Percentiles rank a stretch among this genome's conserved stretches.
These are phyloP conservation scores for Maniola jurtina DNA, from an alignment of 1,140 invertebrate species.

Conservation along the genomic window DNA sequence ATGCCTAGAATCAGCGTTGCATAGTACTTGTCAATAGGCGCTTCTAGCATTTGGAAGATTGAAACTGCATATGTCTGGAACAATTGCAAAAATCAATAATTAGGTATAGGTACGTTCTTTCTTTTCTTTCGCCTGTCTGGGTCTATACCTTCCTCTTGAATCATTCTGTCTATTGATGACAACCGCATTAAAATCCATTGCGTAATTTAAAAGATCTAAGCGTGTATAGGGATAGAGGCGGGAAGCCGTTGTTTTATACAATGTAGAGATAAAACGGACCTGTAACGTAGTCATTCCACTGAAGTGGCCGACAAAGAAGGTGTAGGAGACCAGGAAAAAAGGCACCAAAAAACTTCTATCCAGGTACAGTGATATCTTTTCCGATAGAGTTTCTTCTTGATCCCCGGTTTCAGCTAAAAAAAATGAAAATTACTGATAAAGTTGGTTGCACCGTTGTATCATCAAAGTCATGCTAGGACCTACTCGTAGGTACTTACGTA, in stretches of 20 bases:
- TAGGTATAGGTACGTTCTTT: no score
- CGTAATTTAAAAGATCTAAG: no score
- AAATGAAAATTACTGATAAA: neutral
- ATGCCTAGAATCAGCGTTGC: conserved; percentile 85
- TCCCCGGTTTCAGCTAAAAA: conserved; percentile 35
- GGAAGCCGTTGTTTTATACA: no score
- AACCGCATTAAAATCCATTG: no score
- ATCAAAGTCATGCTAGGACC: no score
- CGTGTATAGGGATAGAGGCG: no score
- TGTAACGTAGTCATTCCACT: conserved; percentile 85
- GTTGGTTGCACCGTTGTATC: no score
- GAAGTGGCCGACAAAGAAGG: conserved; percentile 85
- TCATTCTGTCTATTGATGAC: no score
- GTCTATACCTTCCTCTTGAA: no score
- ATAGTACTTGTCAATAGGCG: conserved; percentile 86
- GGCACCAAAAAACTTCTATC: conserved; percentile 81
- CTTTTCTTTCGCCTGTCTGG: no score
- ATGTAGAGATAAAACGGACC: conserved; percentile 40
- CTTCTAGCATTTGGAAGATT: conserved; percentile 83
- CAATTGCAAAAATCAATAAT: neutral
- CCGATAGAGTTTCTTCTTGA: conserved; percentile 37
- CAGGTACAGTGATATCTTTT: conserved; percentile 69
- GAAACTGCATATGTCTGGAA: conserved; percentile 84
- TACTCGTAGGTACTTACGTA: no score
- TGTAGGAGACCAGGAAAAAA: conserved; percentile 81